Evolutionary conservation across 2,888 invertebrate genomes (phyloP), one percentile per base, ranked within the genome.

Genomic region (Chrysina gloriosa): DNA sequence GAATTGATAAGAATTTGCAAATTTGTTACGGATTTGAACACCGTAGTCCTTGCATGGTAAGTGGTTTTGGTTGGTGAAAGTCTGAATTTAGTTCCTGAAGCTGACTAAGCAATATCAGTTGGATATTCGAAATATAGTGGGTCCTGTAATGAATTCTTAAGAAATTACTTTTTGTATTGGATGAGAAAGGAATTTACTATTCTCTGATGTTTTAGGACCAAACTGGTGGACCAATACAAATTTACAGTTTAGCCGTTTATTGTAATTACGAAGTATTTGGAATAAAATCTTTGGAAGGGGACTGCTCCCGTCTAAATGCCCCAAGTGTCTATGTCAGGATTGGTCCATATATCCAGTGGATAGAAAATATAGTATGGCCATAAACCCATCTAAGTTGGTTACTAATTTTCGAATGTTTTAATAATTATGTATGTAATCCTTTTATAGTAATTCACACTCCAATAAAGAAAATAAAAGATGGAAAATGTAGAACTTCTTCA

Each of bases 141-240:
- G n/a, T n/a, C n/a, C n/a, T n/a, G n/a, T n/a, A n/a, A n/a, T n/a
- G n/a, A n/a, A n/a, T n/a, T n/a, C n/a, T n/a, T n/a, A n/a, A n/a
- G n/a, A n/a, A 36, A 3, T 36, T 6, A 36, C 6, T 36, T 36
- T 36, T 36, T 11, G n/a, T n/a, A 36, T n/a, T 11, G 9, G 0
- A 9, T 7, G 21, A 45, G 6, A 45, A 9, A 9, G 1, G 4
- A 36, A 11, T 36, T 7, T n/a, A 11, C 14, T 36, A 3, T 36
- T 36, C 1, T 1, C n/a, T n/a, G n/a, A n/a, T n/a, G n/a, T 50
- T 50, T n/a, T 5, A 50, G 50, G 50, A 29, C 14, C 52, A 90
- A 80, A 89, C 89, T 3, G 91, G 91, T 9, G 89, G 90, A 1
- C 90, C 90, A 0, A 78, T 91, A 16, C 83, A 84, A 48, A 76